A percentile compares a stretch with the other conserved stretches of the same genome.
Conservation (phyloP, 2,888 invertebrate species). For the Germaria angustata region DNA sequence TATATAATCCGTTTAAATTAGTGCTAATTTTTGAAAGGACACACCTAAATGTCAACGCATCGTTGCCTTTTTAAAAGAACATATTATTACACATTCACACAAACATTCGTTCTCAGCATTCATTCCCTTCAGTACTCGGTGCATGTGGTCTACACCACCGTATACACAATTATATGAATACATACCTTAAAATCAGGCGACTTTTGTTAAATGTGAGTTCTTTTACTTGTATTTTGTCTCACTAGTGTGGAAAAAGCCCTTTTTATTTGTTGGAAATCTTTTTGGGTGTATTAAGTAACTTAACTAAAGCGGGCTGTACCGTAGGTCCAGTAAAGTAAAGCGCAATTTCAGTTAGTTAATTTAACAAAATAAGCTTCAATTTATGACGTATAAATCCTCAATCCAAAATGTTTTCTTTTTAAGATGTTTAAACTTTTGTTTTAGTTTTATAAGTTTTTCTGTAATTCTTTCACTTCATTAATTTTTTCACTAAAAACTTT, state of each 20-base stretch:
- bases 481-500: neutral
- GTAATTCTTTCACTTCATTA: neutral
- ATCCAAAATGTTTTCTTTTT: neutral
- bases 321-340: constrained; percentile 63
- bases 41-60: constrained; percentile 52
- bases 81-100: neutral
- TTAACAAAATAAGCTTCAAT: constrained; percentile 9
- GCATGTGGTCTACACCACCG: neutral
- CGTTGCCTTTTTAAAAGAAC: constrained; percentile 27
- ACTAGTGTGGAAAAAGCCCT: constrained; percentile 26
- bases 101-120: neutral
- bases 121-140: neutral
- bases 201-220: constrained; percentile 67
- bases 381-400: neutral
- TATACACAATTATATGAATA: constrained; percentile 61
- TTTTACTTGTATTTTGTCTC: constrained; percentile 17
- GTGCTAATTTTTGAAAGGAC: constrained; percentile 35
- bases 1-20: no score
- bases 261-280: neutral
- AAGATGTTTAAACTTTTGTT: no score
- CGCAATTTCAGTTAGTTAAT: constrained; percentile 52
- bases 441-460: neutral
- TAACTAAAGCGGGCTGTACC: constrained; percentile 49
- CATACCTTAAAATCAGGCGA: constrained; percentile 78
- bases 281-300: neutral